Conservation (phyloP, 1,140 invertebrate genomes). For the Nasonia vitripennis region DNA sequence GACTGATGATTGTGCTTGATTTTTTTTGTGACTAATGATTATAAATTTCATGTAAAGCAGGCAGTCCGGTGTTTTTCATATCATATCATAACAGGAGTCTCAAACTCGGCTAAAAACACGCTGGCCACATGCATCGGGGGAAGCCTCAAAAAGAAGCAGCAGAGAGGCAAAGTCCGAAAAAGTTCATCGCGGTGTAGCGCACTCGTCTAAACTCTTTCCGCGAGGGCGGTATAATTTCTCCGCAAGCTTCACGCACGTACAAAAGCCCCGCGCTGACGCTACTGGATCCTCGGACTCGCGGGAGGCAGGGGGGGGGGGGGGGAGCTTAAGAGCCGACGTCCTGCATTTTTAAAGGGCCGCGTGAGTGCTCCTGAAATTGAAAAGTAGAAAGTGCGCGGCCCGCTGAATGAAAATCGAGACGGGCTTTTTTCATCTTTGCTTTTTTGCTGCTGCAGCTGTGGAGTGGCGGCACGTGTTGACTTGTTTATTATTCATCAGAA, state of each 20-base stretch:
- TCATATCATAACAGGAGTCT: neutral
- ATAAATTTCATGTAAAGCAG: no score
- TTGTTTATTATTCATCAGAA: slow-evolving; percentile 41
- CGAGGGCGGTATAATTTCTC: slow-evolving; percentile 21
- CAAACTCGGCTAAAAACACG: neutral
- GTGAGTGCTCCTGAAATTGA: slow-evolving; percentile 48
- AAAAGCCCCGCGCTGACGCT: neutral
- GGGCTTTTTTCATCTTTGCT: neutral
- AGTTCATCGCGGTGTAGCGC: neutral
- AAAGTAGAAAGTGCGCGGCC: slow-evolving; percentile 34
- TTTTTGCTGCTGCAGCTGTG: neutral
- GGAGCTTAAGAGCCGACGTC: slow-evolving; percentile 40
- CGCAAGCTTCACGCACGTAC: neutral
- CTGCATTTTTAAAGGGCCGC: slow-evolving; percentile 46
- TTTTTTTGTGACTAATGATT: neutral
- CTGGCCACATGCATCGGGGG: no score
- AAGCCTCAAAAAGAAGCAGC: neutral
- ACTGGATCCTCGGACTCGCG: slow-evolving; percentile 14
- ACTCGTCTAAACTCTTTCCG: neutral
- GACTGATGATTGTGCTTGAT: neutral
- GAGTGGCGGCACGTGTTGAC: slow-evolving; percentile 13
- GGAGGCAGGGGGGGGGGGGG: neutral
- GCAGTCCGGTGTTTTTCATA: no score
- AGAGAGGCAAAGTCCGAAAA: neutral
- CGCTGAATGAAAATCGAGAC: slow-evolving; percentile 41